Base-by-base conservation (phyloP, 1,140 invertebrate genomes). In the Tenebrio molitor region DNA sequence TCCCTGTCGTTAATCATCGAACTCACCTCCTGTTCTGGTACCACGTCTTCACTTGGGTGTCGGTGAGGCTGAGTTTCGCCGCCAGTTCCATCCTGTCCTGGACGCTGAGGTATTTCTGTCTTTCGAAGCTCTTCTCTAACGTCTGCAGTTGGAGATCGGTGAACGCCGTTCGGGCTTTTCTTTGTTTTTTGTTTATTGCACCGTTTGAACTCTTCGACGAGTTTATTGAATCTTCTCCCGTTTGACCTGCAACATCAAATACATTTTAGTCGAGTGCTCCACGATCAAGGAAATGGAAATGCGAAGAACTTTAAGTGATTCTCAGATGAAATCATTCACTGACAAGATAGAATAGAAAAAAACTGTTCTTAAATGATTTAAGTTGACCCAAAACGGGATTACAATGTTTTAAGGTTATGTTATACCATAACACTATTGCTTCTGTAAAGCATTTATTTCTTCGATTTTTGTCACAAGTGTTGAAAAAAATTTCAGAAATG, bases 41-140 rank as follows among this genome's bases (percentile, higher is more conserved):
- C 97, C 97, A 99, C 68, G 97, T 99, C 85, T 99, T 99, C 77
- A 99, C 97, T 89, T 99, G 98, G 8, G 97, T 99, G 83, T 99
- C 98, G 5, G 95, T 97, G 17, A 99, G 88, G 71, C 95, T 95
- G 33, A 99, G 88, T 84, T 97, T 97, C 21, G 96, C 94, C 0
- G 98, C 98, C 71, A 99, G 85, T 86, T 99, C 97, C 95, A 99
- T 98, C 69, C 98, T 88, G 83, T 99, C 98, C 82, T 99, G 97
- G 2, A 99, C 98, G 79, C 95, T 97, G 17, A 99, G 89, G 87
- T 99, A 99, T 84, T 99, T 99, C 85, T 99, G 97, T 73, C 96
- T 86, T 83, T 99, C 97, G 85, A 99, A 99, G 70, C 94, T 97
- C 84, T 97, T 98, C 85, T 99, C 98, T 77, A 99, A 85, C 1